Percentiles rank a stretch among this genome's conserved stretches.
Evolutionary conservation across 2,113 vertebrate species (phyloP).

Genomic region (Pyxicephalus adspersus): DNA sequence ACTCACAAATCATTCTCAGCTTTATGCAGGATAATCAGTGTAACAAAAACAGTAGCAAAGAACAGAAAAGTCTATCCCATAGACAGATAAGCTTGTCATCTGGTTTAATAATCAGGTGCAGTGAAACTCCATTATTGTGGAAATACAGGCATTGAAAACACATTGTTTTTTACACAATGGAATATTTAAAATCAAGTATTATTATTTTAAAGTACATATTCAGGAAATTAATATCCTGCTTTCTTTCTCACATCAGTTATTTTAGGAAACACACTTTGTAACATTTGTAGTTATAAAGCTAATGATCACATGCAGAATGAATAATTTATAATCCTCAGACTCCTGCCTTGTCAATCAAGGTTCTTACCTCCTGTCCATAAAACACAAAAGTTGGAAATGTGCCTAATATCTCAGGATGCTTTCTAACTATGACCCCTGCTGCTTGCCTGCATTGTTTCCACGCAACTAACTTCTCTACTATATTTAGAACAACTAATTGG

Average conservation of each 20-base stretch:
- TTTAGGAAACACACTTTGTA: slow-evolving; percentile 58
- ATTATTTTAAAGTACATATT: too few relatives aligned
- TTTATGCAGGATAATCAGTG: too few relatives aligned
- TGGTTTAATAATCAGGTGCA: too few relatives aligned
- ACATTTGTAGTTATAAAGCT: slow-evolving; percentile 63
- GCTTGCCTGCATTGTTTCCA: slow-evolving; percentile 66
- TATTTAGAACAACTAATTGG: slow-evolving; percentile 81
- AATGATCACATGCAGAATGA: slow-evolving; percentile 73
- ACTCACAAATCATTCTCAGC: too few relatives aligned
- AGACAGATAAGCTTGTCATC: too few relatives aligned
- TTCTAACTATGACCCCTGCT: slow-evolving; percentile 69
- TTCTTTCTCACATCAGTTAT: slow-evolving; percentile 3
- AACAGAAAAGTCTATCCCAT: too few relatives aligned
- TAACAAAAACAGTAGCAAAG: too few relatives aligned
- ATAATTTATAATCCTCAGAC: slow-evolving; percentile 71
- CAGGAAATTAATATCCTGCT: not conserved
- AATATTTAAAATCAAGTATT: too few relatives aligned
- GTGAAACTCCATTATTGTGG: too few relatives aligned
- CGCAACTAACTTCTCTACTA: slow-evolving; percentile 65
- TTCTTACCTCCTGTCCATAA: slow-evolving; percentile 65
- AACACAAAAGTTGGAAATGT: slow-evolving; percentile 64
- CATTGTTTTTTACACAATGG: too few relatives aligned
- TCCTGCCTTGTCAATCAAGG: slow-evolving; percentile 68
- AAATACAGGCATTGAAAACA: too few relatives aligned
- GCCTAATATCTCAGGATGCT: slow-evolving; percentile 70